phyloP scores from a whole-genome alignment of 1,140 invertebrate genomes.

The Ceratitis capitata region DNA sequence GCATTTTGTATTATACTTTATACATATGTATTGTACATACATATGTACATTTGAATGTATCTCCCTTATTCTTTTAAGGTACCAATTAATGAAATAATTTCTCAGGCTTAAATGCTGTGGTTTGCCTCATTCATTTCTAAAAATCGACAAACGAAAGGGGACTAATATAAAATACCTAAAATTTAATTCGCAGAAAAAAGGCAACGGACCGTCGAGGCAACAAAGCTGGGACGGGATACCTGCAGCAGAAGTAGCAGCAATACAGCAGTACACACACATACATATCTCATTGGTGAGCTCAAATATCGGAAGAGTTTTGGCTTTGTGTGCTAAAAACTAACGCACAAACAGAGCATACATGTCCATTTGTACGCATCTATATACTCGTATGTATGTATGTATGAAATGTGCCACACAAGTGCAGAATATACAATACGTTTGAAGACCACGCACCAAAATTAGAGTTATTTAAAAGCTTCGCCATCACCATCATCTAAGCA shows the following conservation, averaged over 20 bases:
- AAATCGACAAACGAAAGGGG: background rate
- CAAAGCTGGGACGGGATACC: background rate
- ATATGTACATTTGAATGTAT: no score
- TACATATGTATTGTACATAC: no score
- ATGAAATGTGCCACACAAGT: no score
- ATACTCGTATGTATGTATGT: no score
- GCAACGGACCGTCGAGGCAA: background rate
- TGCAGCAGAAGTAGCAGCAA: background rate
- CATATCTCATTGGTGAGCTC: background rate
- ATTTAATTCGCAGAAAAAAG: constrained; percentile 17
- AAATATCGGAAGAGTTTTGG: background rate
- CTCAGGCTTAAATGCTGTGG: background rate
- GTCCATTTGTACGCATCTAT: no score
- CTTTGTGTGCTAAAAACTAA: background rate
- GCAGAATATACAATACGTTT: no score
- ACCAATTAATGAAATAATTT: constrained; percentile 13
- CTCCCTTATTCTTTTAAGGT: background rate
- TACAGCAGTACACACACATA: background rate
- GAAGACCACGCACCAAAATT: background rate
- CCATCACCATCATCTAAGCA: background rate
- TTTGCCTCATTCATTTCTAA: background rate
- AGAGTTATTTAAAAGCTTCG: background rate
- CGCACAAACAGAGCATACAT: no score
- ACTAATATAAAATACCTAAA: background rate
- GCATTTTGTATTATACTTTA: background rate